Evolutionary conservation across 2,113 vertebrate species (phyloP).

Genomic region (Lamprologus sp.): DNA sequence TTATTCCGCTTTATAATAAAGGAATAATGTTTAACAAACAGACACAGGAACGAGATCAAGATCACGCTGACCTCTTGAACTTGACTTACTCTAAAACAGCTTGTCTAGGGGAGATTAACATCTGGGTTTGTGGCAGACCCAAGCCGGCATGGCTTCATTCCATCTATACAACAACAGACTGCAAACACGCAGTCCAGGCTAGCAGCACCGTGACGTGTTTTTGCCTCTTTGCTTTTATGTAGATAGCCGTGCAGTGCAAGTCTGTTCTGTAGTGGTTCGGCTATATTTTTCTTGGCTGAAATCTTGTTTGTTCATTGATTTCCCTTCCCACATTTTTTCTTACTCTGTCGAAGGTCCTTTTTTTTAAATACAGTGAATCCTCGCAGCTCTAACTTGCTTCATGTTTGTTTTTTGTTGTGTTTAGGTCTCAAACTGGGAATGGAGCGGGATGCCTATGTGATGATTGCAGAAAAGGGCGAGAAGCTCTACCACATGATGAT

Average conservation of each 20-base stretch:
- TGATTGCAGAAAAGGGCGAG: slow-evolving; percentile 97
- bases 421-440: slow-evolving; percentile 94
- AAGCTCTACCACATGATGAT: slow-evolving; percentile 99
- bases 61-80: slow-evolving; percentile 9
- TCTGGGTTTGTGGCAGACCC: slow-evolving; percentile 25
- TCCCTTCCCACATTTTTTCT: not conserved
- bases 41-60: slow-evolving; percentile 1
- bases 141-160: not conserved
- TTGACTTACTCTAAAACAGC: not conserved
- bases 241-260: not conserved
- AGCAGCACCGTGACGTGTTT: slow-evolving; percentile 8
- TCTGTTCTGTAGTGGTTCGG: not conserved
- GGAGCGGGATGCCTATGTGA: slow-evolving; percentile 95
- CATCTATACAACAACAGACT: slow-evolving; percentile 26
- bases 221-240: not conserved
- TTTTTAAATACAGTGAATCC: not conserved
- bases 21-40: slow-evolving; percentile 9
- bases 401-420: not conserved
- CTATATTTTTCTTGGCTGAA: not conserved
- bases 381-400: not conserved
- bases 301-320: not conserved
- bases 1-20: not conserved
- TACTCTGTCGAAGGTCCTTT: not conserved
- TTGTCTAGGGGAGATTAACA: slow-evolving; percentile 26
- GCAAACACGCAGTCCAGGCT: not conserved